Conservation (phyloP, 2,888 invertebrate genomes). For the Orthosia cruda region DNA sequence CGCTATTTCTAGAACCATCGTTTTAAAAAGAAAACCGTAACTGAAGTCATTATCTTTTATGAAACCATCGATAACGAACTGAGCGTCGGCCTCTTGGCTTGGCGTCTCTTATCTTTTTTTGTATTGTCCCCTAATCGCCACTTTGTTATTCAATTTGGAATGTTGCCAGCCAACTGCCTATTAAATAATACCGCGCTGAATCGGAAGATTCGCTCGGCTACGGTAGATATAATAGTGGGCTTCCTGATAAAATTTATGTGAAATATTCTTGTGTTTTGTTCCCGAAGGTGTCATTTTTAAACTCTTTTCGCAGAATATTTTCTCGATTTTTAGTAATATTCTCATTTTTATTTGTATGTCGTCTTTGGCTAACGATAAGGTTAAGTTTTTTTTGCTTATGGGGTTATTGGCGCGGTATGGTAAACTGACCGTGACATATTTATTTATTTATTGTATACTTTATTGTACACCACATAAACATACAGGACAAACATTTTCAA, state of each 20-base stretch:
- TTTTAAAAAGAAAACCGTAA: constrained; percentile 58
- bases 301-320: neutral
- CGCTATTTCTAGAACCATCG: constrained; percentile 45
- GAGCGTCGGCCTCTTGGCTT: constrained; percentile 64
- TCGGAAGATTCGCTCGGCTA: constrained; percentile 54
- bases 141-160: constrained; percentile 87
- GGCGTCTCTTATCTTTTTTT: constrained; percentile 73
- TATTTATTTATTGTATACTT: too few species aligned
- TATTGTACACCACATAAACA: too few species aligned
- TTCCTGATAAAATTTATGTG: constrained; percentile 40
- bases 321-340: neutral
- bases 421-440: too few species aligned
- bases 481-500: too few species aligned
- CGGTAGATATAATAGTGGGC: constrained; percentile 48
- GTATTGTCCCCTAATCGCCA: constrained; percentile 82
- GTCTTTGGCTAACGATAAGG: neutral
- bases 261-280: constrained; percentile 34
- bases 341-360: neutral
- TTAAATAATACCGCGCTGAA: constrained; percentile 78
- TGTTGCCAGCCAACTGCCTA: constrained; percentile 79
- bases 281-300: neutral
- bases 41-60: constrained; percentile 65
- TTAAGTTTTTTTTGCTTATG: neutral
- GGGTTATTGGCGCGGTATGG: neutral
- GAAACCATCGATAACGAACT: constrained; percentile 69